Conservation (phyloP, 2,888 invertebrate species). For the Amiota communis region DNA sequence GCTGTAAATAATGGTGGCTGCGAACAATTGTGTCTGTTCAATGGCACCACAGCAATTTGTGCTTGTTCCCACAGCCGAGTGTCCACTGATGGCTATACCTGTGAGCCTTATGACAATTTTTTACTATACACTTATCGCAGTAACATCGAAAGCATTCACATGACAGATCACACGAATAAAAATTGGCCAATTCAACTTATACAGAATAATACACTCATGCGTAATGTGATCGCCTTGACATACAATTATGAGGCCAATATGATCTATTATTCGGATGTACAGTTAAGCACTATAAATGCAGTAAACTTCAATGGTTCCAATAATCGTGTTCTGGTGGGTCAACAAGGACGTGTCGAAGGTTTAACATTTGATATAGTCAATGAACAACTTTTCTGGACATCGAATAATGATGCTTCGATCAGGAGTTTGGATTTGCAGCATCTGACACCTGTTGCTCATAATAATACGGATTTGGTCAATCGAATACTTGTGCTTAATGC, state of each 20-base stretch:
- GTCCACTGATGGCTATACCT: constrained; percentile 78
- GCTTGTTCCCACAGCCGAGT: constrained; percentile 88
- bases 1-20: constrained; percentile 81
- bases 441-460: constrained; percentile 51
- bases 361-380: constrained; percentile 83
- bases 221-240: constrained; percentile 89
- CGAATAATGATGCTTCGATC: constrained; percentile 85
- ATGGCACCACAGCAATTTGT: constrained; percentile 81
- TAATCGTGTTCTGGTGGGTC: constrained; percentile 81
- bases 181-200: constrained; percentile 87
- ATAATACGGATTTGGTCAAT: constrained; percentile 74
- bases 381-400: constrained; percentile 88
- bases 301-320: constrained; percentile 86
- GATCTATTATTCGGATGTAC: constrained; percentile 92
- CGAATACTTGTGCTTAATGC: constrained; percentile 78
- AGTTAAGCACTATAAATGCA: constrained; percentile 86
- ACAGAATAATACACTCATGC: constrained; percentile 81
- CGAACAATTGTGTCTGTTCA: constrained; percentile 84
- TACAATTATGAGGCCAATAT: constrained; percentile 82
- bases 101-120: constrained; percentile 85
- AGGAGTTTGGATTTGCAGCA: constrained; percentile 66
- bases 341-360: constrained; percentile 90
- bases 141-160: constrained; percentile 86
- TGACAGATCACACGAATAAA: constrained; percentile 80
- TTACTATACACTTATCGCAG: constrained; percentile 88